These are phyloP conservation scores for Drosophila paramelanica DNA, from an alignment of 2,888 invertebrate species.

Conservation along the genomic window DNA sequence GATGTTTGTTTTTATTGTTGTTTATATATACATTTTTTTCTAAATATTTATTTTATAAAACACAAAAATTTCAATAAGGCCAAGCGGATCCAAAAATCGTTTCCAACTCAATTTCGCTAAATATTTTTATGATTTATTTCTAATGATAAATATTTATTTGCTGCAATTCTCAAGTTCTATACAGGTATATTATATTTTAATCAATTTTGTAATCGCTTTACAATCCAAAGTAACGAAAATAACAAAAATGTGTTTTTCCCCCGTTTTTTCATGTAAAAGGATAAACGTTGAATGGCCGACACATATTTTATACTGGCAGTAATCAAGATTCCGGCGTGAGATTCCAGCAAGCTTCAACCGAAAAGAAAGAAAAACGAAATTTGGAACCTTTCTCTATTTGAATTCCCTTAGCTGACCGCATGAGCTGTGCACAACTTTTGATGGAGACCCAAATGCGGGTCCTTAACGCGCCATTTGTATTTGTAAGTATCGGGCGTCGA, in stretches of 20 bases:
- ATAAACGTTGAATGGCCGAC: not conserved
- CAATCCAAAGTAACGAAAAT: no score
- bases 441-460: constrained; percentile 19
- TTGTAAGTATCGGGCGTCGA: constrained; percentile 19
- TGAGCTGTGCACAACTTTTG: constrained; percentile 10
- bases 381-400: constrained; percentile 3
- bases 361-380: constrained; percentile 3
- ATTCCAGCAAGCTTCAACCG: constrained; percentile 7
- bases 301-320: constrained; percentile 1
- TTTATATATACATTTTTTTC: constrained; percentile 12
- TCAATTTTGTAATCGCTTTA: no score
- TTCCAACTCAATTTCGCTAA: constrained; percentile 7
- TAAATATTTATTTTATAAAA: constrained; percentile 28
- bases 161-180: no score
- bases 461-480: constrained; percentile 35
- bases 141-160: not conserved
- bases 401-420: constrained; percentile 12
- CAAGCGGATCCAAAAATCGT: constrained; percentile 3
- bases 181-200: no score
- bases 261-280: no score
- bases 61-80: constrained; percentile 2
- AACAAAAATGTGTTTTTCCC: no score
- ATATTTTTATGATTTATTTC: not conserved
- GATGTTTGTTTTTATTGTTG: constrained; percentile 6
- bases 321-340: constrained; percentile 17